Percentiles rank a stretch among this genome's conserved stretches.
phyloP scores from a whole-genome alignment of 1,140 invertebrate genomes.

The Nephotettix cincticeps region DNA sequence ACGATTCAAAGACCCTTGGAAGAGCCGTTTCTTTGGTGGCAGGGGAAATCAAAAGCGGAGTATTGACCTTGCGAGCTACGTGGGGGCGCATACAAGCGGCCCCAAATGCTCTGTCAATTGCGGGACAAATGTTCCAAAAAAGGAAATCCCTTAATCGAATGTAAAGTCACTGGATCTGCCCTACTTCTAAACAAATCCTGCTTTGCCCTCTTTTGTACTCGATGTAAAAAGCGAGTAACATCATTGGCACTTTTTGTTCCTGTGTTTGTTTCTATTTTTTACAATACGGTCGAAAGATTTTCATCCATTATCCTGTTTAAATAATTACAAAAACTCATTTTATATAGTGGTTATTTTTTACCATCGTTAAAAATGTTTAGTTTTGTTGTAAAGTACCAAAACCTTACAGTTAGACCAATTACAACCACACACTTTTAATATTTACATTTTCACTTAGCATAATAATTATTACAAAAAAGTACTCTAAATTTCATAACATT shows the following conservation, averaged over 20 bases:
- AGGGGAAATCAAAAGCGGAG: background rate
- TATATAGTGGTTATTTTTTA: no score
- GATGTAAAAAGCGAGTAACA: no score
- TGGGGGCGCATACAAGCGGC: conserved; percentile 1
- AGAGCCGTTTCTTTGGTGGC: background rate
- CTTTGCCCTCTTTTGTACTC: no score
- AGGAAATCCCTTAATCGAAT: conserved; percentile 23
- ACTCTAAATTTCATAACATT: no score
- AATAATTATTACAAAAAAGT: no score
- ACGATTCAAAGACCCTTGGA: background rate
- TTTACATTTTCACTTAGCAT: no score
- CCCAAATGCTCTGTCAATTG: conserved; percentile 6
- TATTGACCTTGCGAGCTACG: conserved; percentile 7
- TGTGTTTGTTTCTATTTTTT: background rate
- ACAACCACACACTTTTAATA: no score
- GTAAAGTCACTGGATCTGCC: conserved; percentile 11
- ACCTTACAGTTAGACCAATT: no score
- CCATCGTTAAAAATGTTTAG: no score
- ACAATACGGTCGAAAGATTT: background rate
- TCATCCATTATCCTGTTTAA: background rate
- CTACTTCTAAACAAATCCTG: background rate
- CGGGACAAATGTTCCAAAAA: conserved; percentile 16
- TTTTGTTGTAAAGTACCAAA: no score
- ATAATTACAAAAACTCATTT: background rate
- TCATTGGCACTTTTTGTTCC: background rate